These are phyloP conservation scores for Ichneumoninae sp. DNA, from an alignment of 2,888 invertebrate species.

Conservation along the genomic window DNA sequence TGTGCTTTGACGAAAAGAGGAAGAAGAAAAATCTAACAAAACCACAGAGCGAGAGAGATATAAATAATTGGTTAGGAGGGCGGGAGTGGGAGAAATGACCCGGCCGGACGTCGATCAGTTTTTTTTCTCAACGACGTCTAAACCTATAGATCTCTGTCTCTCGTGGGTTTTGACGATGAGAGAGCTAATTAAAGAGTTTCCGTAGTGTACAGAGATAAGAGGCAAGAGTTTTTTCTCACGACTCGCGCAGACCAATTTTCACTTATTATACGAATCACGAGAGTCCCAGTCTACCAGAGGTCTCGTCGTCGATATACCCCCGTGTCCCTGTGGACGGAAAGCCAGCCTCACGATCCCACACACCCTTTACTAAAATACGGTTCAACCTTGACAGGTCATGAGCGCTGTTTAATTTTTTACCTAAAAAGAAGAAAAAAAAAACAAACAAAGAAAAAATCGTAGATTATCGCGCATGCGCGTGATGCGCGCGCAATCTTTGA, in stretches of 20 bases:
- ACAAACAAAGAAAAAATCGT: conserved; percentile 41
- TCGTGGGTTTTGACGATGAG: conserved; percentile 40
- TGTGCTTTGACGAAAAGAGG: conserved; percentile 61
- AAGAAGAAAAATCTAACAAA: conserved; percentile 10
- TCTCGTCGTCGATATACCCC: conserved; percentile 21
- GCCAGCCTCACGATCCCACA: conserved; percentile 37
- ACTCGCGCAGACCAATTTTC: conserved; percentile 69
- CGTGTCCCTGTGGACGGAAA: conserved; percentile 34
- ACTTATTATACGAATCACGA: conserved; percentile 59
- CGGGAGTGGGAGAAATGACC: conserved; percentile 4
- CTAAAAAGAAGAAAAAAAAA: conserved; percentile 22
- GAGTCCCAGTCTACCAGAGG: conserved; percentile 44
- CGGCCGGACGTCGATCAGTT: conserved; percentile 40
- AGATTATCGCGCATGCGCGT: conserved; percentile 38
- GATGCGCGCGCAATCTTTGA: conserved; percentile 50
- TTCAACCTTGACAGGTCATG: conserved; percentile 51
- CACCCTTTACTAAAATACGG: conserved; percentile 46
- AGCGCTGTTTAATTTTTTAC: conserved; percentile 66
- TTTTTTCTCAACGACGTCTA: conserved; percentile 60
- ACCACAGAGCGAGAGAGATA: conserved; percentile 19
- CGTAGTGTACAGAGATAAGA: conserved; percentile 62
- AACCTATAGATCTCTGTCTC: conserved; percentile 43
- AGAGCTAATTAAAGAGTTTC: conserved; percentile 53
- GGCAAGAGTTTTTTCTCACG: conserved; percentile 65
- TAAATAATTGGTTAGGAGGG: not conserved